Conservation (phyloP, 92 coral and sea anemone species). For the Heteractis magnifica region DNA sequence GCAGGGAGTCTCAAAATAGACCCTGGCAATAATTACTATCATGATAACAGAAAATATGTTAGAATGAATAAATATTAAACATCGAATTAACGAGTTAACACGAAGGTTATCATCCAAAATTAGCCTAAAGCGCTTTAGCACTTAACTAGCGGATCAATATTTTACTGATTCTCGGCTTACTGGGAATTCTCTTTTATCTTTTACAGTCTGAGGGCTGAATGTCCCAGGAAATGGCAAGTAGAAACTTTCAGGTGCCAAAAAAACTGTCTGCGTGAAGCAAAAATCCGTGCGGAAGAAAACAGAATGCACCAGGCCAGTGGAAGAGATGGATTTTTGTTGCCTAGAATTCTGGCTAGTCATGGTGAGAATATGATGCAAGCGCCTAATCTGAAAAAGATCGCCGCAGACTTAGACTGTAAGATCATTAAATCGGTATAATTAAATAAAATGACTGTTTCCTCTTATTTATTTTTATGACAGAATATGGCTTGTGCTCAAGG, state of each 20-base stretch:
- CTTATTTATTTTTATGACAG: neutral
- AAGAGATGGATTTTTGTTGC: neutral
- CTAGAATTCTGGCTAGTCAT: neutral
- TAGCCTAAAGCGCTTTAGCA: conserved; percentile 16
- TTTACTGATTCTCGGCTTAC: neutral
- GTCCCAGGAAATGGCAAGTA: neutral
- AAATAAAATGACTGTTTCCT: neutral
- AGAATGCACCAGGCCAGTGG: neutral
- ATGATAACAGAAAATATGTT: neutral
- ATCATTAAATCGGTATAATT: neutral
- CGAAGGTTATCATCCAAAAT: conserved; percentile 19
- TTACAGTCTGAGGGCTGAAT: neutral
- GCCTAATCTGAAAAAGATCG: neutral
- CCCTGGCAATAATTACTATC: neutral
- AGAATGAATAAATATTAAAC: conserved; percentile 2
- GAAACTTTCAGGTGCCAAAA: neutral
- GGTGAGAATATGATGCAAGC: neutral
- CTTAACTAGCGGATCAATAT: neutral
- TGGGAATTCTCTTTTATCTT: neutral
- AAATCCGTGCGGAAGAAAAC: neutral
- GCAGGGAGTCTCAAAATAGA: neutral
- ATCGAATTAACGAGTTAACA: neutral
- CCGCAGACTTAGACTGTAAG: conserved; percentile 8
- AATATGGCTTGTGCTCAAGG: neutral
- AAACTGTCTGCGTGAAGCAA: neutral